Evolutionary conservation across 1,140 invertebrate species (phyloP).

Genomic region (Araneus ventricosus): DNA sequence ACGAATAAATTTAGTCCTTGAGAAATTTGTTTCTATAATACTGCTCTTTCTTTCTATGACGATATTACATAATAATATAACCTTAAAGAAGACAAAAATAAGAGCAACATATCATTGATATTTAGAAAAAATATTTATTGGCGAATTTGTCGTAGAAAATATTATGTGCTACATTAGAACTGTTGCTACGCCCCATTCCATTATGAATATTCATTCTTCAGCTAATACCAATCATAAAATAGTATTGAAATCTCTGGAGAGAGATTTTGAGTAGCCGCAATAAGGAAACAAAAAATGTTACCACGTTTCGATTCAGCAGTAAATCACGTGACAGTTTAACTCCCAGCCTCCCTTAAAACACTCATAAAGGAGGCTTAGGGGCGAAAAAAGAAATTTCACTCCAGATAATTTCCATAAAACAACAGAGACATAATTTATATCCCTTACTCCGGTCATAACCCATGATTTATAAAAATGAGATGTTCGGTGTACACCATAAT

Average conservation of each 20-base stretch:
- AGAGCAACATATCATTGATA: too few species aligned
- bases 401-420: slow-evolving; percentile 59
- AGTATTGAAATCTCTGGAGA: neutral
- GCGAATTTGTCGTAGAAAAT: too few species aligned
- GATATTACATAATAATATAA: too few species aligned
- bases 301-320: neutral
- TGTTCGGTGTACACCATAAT: slow-evolving; percentile 45
- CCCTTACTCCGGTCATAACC: slow-evolving; percentile 47
- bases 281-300: slow-evolving; percentile 6
- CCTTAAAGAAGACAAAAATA: too few species aligned
- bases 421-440: slow-evolving; percentile 34
- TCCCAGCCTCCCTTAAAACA: neutral
- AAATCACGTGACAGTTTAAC: slow-evolving; percentile 47
- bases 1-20: too few species aligned
- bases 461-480: slow-evolving; percentile 66
- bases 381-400: slow-evolving; percentile 19
- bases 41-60: too few species aligned
- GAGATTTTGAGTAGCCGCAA: neutral
- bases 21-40: too few species aligned
- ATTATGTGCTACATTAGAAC: too few species aligned
- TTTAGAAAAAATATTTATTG: too few species aligned
- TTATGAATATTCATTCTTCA: too few species aligned
- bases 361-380: slow-evolving; percentile 13
- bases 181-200: too few species aligned
- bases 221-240: neutral